These are phyloP conservation scores for Aplysina aerophoba DNA, from an alignment of 37 sponge, comb jelly and placozoan genomes.

Conservation along the genomic window DNA sequence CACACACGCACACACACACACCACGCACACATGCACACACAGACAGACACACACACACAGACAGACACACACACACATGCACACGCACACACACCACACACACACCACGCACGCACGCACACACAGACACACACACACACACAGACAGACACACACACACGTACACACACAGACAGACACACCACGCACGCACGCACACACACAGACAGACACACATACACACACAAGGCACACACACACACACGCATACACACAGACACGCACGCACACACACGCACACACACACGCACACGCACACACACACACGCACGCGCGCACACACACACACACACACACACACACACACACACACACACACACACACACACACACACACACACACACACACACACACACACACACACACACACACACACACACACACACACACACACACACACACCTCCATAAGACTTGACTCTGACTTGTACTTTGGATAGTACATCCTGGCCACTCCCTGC, in stretches of 20 bases:
- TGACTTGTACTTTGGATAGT: conserved; percentile 27
- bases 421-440: not conserved
- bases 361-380: not conserved
- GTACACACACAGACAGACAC: too few species aligned
- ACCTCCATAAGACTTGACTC: conserved; percentile 28
- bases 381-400: not conserved
- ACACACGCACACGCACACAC: not conserved
- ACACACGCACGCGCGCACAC: too few species aligned
- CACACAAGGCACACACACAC: conserved; percentile 1
- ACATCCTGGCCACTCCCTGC: conserved; percentile 21
- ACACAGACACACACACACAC: too few species aligned
- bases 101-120: too few species aligned
- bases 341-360: not conserved
- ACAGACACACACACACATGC: too few species aligned
- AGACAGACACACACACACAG: too few species aligned
- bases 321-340: not conserved
- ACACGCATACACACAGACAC: not conserved
- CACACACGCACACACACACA: too few species aligned
- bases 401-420: not conserved
- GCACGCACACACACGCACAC: not conserved
- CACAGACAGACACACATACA: not conserved
- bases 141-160: too few species aligned
- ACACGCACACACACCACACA: too few species aligned
- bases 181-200: not conserved
- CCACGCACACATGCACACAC: too few species aligned